phyloP scores from a whole-genome alignment of 2,113 vertebrate genomes.

The Cochlearius cochlearius region DNA sequence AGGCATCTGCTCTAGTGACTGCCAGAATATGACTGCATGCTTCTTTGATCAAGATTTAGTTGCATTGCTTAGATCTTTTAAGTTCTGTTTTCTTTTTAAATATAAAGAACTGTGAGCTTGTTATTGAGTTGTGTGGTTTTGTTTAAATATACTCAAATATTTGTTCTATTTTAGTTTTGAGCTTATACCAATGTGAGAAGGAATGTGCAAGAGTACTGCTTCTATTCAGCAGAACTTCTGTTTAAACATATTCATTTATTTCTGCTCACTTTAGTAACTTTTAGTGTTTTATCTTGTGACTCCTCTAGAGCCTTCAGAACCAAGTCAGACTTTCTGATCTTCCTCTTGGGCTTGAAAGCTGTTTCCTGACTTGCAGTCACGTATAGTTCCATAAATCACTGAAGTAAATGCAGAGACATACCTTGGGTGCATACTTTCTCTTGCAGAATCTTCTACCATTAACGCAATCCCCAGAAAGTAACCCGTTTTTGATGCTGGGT shows the following conservation, averaged over 20 bases:
- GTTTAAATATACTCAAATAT: conserved; percentile 38
- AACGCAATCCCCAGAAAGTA: not conserved
- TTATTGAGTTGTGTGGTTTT: not conserved
- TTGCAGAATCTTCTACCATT: not conserved
- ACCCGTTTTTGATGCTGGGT: not conserved
- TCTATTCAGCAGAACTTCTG: not conserved
- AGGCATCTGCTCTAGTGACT: not conserved
- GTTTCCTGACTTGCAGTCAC: not conserved
- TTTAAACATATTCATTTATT: not conserved
- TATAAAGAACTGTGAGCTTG: not conserved
- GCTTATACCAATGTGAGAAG: not conserved
- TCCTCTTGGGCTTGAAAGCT: not conserved
- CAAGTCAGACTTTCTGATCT: not conserved
- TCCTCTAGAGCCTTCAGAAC: not conserved
- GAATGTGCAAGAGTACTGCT: not conserved
- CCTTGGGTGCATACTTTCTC: not conserved
- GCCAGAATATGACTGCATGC: conserved; percentile 1
- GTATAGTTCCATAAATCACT: not conserved
- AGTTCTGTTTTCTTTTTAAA: not conserved
- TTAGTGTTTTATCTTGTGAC: not conserved
- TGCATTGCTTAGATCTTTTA: conserved; percentile 21
- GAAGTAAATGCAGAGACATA: not conserved
- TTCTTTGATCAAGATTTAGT: conserved; percentile 27
- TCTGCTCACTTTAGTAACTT: not conserved
- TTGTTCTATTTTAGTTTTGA: conserved; percentile 14